Conservation (phyloP, 2,113 vertebrate genomes). For the Rhagologus leucostigma region DNA sequence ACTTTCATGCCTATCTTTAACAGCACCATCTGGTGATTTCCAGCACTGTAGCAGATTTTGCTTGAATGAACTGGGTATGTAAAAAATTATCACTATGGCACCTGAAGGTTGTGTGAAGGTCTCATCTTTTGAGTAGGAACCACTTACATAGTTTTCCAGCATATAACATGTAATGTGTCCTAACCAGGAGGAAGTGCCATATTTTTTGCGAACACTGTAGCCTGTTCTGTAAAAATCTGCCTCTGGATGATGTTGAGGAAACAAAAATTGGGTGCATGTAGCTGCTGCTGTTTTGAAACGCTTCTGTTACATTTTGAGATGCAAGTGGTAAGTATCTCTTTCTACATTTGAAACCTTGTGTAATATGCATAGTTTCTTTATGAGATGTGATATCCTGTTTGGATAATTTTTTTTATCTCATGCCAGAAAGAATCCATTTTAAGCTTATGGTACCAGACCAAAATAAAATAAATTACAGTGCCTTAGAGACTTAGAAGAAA, state of each 20-base stretch:
- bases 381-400: conserved; percentile 44
- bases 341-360: conserved; percentile 56
- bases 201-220: background rate
- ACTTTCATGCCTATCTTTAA: conserved; percentile 11
- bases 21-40: conserved; percentile 23
- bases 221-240: background rate
- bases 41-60: background rate
- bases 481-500: background rate
- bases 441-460: background rate
- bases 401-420: background rate
- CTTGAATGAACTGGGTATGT: background rate
- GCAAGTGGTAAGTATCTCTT: conserved; percentile 48
- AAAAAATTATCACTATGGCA: background rate
- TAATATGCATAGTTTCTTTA: conserved; percentile 58
- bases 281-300: conserved; percentile 66
- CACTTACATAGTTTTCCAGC: background rate
- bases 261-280: background rate
- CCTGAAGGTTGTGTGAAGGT: background rate
- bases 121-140: background rate
- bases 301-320: conserved; percentile 66
- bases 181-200: background rate
- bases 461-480: background rate
- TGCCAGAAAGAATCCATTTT: conserved; percentile 32
- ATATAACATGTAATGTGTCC: background rate
- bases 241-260: background rate